Conservation (phyloP, 2,797 vertebrate genomes). For the Morelia viridis region DNA sequence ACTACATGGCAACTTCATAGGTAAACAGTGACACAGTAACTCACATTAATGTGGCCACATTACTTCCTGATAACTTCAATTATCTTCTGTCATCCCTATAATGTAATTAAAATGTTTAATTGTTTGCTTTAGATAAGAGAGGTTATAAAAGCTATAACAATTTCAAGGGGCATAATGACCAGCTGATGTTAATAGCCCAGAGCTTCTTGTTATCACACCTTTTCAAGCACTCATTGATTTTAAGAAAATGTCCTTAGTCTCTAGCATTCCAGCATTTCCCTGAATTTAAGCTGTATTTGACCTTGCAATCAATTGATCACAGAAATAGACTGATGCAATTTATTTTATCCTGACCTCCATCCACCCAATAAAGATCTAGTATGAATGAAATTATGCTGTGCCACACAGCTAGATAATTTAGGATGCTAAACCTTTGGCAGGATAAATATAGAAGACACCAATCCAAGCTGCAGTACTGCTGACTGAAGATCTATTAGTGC, state of each 20-base stretch:
- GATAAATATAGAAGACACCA: conserved; percentile 4
- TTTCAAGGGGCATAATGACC: conserved; percentile 67
- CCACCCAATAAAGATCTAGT: conserved; percentile 25
- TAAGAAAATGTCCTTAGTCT: conserved; percentile 41
- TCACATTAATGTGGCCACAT: conserved; percentile 57
- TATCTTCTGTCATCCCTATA: conserved; percentile 63
- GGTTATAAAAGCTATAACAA: conserved; percentile 64
- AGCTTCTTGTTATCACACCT: conserved; percentile 45
- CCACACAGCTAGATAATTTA: conserved; percentile 36
- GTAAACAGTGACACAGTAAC: conserved; percentile 61
- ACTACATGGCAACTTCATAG: conserved; percentile 47
- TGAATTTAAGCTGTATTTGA: conserved; percentile 51
- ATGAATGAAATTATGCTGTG: conserved; percentile 38
- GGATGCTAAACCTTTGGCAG: not conserved
- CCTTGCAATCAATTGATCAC: conserved; percentile 58
- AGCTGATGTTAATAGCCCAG: conserved; percentile 57
- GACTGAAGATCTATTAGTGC: conserved; percentile 8
- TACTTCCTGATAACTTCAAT: conserved; percentile 63
- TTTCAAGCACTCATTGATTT: conserved; percentile 57
- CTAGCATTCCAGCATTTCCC: conserved; percentile 43
- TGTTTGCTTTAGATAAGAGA: conserved; percentile 67
- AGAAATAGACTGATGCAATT: conserved; percentile 54
- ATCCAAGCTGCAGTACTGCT: not conserved
- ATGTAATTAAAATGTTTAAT: conserved; percentile 68
- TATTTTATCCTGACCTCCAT: conserved; percentile 45